Evolutionary conservation across 2,888 invertebrate species (phyloP), one percentile per base, ranked within the genome.

Genomic region (Unio delphinus): DNA sequence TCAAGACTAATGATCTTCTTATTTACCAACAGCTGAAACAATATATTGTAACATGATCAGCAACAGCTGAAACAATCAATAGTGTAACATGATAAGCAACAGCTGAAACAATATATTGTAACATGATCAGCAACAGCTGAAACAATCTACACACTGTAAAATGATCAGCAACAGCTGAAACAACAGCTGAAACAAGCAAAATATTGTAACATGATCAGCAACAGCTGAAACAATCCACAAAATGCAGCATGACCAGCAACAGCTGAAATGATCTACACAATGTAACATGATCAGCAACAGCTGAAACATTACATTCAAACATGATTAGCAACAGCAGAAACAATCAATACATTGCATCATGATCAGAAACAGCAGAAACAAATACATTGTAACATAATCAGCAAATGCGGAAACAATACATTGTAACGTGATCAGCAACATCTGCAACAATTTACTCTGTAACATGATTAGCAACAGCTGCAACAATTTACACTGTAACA

Each of bases 1-100:
- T 99, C 98, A 20, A 99, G 92, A 74, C 97, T 97, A 90, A 99
- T 98, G 80, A 99, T 99, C 92, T 98, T 98, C 90, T 98, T 98
- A 90, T 96, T 96, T 11, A 99, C 98, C 55, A 99, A 92, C 79
- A 99, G 92, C 89, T 89, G 75, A 34, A 45, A 45, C 45, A 45
- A 45, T 45, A 45, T 15, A 45, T 2, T 45, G 74, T 66, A n/a
- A 67, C 11, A 72, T 7, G 55, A 55, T 23, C 56, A 58, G 26
- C 58, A n/a, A 55, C 18, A 57, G 15, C 11, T 57, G 20, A 34
- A 45, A 45, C 45, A 45, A 18, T 55, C 18, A 0, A 55, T 55
- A 18, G 0, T 55, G 34, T 1, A 55, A 55, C 34, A n/a, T 20
- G 20, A n/a, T n/a, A 6, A 1, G 55, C 8, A 26, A 20, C n/a